These are phyloP conservation scores for Diarsia mendica DNA, from an alignment of 2,888 invertebrate species.

Conservation along the genomic window DNA sequence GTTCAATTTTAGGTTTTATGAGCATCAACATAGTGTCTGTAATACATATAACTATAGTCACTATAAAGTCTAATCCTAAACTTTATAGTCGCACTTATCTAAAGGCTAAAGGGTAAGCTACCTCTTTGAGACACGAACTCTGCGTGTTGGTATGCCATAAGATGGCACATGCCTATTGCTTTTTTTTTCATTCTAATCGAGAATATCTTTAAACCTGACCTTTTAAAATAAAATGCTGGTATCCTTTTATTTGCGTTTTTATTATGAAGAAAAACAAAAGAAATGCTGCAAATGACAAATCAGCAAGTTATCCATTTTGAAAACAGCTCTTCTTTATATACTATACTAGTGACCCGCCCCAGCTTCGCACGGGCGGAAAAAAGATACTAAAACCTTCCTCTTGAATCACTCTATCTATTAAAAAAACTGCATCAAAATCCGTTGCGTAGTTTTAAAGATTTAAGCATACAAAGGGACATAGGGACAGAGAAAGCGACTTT, in stretches of 20 bases:
- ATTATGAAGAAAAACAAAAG: not conserved
- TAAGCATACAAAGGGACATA: no score
- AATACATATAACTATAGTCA: not conserved
- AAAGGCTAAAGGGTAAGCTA: constrained; percentile 10
- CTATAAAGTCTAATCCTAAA: not conserved
- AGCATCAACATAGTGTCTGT: not conserved
- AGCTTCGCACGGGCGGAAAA: no score
- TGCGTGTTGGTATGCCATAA: not conserved
- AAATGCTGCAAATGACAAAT: not conserved
- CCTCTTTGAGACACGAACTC: not conserved
- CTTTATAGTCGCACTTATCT: not conserved
- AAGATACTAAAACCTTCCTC: no score
- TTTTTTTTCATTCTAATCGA: not conserved
- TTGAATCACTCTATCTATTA: no score
- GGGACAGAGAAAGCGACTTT: no score
- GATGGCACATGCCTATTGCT: not conserved
- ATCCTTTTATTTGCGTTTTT: not conserved
- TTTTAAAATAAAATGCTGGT: no score
- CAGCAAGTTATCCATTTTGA: no score
- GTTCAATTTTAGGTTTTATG: constrained; percentile 1
- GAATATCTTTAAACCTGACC: not conserved
- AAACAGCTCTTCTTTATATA: no score
- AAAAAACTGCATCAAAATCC: no score
- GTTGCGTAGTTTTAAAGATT: no score
- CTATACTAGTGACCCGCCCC: no score